Evolutionary conservation across 2,888 invertebrate species (phyloP), one percentile per base, ranked within the genome.

Genomic region (Gisinianus flammeolus): DNA sequence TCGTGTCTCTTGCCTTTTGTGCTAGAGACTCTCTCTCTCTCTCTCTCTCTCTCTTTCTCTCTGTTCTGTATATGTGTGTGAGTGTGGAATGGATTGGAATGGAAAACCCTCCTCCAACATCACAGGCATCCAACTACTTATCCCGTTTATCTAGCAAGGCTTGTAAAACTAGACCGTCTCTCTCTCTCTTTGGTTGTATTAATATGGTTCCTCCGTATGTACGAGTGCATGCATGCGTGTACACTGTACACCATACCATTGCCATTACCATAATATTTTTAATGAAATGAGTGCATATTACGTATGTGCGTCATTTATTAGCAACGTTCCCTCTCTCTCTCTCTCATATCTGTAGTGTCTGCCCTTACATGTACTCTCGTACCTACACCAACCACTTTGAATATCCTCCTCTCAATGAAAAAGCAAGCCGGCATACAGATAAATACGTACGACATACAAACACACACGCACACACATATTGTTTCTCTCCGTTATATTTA

Each of bases 91-190:
- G 28, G 6, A 44, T 24, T 62, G 22, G 62, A 12, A 62, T 62
- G 35, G 68, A 68, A 68, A 68, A 35, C 44, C 54, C 71, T 54
- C 70, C 70, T 70, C 70, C 70, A 31, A 26, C 62, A 62, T 62
- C 62, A 26, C 35, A 68, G 68, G 68, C 68, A 68, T 68, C 68
- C 68, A 68, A 68, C 68, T 68, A 68, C 19, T 68, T 68, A 68
- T 33, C 35, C 35, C 68, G 22, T 68, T 35, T 35, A 35, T 68
- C 68, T 68, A 26, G 28, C 26, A 4, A 54, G 54, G 19, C 54
- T 54, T 62, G 28, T 62, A 62, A 62, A 22, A 44, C 16, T 44
- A 44, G 44, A 12, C 44, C 16, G 2, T 1, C 3, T 44, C 19
- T 44, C 19, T 19, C 6, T 44, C 44, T 19, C 6, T 16, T 44